Evolutionary conservation across 2,797 vertebrate genomes (phyloP).

Genomic region (Silurus lanzhouensis): DNA sequence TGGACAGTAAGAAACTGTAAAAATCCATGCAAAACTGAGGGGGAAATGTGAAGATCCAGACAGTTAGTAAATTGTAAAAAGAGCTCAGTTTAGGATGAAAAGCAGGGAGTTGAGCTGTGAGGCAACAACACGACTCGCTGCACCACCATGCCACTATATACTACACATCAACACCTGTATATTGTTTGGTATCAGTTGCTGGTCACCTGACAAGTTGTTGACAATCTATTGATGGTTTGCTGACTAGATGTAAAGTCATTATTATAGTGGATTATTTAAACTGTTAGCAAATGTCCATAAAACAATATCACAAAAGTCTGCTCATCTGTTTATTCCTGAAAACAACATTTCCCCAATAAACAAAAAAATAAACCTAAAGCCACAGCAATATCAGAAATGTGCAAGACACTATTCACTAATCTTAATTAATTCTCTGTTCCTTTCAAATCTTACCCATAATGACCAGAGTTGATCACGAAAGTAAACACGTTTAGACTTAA

Average conservation of each 20-base stretch:
- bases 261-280: background rate
- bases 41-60: background rate
- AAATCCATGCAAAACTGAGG: background rate
- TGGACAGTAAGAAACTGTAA: background rate
- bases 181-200: background rate
- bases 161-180: background rate
- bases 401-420: background rate
- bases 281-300: conserved; percentile 15
- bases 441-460: background rate
- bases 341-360: background rate
- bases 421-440: background rate
- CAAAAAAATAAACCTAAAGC: background rate
- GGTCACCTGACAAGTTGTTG: background rate
- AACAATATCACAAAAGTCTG: background rate
- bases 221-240: background rate
- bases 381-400: background rate
- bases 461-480: background rate
- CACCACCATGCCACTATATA: background rate
- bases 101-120: background rate
- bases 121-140: background rate
- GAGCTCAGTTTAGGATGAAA: background rate
- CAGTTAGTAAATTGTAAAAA: background rate
- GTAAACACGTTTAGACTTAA: conserved; percentile 41
- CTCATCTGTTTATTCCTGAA: background rate
- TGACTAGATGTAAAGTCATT: background rate